Conservation (phyloP, 2,797 vertebrate genomes). For the Apogon talboti region DNA sequence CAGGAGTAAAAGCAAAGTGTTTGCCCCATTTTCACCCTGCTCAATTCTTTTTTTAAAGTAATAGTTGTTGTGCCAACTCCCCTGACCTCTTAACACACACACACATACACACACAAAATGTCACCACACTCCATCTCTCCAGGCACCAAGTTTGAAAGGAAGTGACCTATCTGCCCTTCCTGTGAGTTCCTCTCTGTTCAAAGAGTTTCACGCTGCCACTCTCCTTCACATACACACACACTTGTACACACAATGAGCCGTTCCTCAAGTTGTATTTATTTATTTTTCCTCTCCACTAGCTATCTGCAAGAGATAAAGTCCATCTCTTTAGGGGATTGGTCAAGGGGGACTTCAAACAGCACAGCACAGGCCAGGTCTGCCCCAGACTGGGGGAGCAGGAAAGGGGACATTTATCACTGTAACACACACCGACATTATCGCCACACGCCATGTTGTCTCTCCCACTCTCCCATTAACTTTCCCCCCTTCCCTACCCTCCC, state of each 20-base stretch:
- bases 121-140: constrained; percentile 60
- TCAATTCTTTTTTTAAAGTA: constrained; percentile 6
- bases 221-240: constrained; percentile 31
- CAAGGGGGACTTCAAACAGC: constrained; percentile 76
- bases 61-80: constrained; percentile 27
- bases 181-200: constrained; percentile 76
- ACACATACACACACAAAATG: constrained; percentile 36
- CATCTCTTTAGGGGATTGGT: constrained; percentile 62
- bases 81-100: background rate
- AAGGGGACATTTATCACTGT: constrained; percentile 84
- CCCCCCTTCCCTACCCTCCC: constrained; percentile 20
- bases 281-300: constrained; percentile 72
- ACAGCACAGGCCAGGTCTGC: constrained; percentile 65
- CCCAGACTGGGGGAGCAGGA: constrained; percentile 70
- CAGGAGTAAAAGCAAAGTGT: background rate
- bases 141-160: constrained; percentile 74
- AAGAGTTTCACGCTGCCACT: constrained; percentile 67
- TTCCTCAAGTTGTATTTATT: constrained; percentile 78
- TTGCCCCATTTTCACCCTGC: background rate
- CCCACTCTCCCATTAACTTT: constrained; percentile 57
- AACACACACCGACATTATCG: constrained; percentile 80
- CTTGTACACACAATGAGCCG: constrained; percentile 54
- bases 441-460: constrained; percentile 68
- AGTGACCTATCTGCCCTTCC: constrained; percentile 80
- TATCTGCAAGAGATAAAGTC: constrained; percentile 84